Evolutionary conservation across 2,797 vertebrate species (phyloP), one percentile per base, ranked within the genome.

Genomic region (Lateolabrax maculatus): DNA sequence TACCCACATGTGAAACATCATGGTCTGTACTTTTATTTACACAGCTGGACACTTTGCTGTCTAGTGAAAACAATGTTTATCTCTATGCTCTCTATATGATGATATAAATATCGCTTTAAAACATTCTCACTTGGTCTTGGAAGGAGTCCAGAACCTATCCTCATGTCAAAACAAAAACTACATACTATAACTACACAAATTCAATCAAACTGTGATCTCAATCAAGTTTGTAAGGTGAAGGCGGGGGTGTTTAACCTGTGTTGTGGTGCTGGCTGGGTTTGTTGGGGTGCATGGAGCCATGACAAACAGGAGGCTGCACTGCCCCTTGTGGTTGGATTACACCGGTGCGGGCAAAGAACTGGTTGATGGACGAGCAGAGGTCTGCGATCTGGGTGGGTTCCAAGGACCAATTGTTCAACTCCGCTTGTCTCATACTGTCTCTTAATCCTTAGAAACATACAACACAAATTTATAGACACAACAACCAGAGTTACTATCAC

Each of bases 401-500:
- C 88, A 98, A 95, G 80, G 96, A 97, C 97, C 97, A 98, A 89
- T 98, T 97, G 95, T 97, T 98, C 87, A 97, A 91, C 92, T 98
- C 97, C 3, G 97, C 97, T 93, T 97, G 97, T 89, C 96, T 96
- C 97, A 98, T 98, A 84, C 97, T 98, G 90, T 98, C 97, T 94
- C 96, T 97, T 91, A 98, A 92, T 86, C 97, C 97, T 97, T 87
- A 12, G 44, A 57, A 58, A 57, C 19, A 84, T 18, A 62, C 62
- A 73, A 43, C 34, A 73, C 41, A 77, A 5, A 53, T 64, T 77
- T 76, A 37, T 34, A 73, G 44, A 72, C 37, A 75, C 31, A 55
- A 55, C 15, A 46, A 49, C 5, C 21, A 36, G 31, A 75, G 44
- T 25, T 29, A 71, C 27, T 9, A 39, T 70, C 67, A 71, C 46